Conservation (phyloP, 2,113 vertebrate species). For the Apodemus sylvaticus region DNA sequence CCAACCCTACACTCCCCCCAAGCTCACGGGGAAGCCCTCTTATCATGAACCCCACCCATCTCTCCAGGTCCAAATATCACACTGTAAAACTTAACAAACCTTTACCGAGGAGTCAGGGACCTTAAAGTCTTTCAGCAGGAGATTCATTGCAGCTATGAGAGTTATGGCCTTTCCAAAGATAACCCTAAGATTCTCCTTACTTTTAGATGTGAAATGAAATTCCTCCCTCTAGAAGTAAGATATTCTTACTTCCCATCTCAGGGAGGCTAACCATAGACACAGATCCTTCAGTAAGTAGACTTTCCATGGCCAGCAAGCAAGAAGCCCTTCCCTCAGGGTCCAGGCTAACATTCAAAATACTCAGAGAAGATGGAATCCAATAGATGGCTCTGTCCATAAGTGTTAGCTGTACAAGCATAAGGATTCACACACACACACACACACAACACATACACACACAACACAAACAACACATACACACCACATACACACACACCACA, state of each 20-base stretch:
- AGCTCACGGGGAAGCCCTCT: not conserved
- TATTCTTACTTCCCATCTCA: not conserved
- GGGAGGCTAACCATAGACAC: not conserved
- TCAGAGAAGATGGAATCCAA: no score
- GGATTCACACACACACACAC: no score
- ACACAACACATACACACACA: not conserved
- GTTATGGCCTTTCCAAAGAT: not conserved
- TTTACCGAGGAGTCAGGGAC: not conserved
- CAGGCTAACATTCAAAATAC: not conserved
- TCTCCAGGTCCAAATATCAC: not conserved
- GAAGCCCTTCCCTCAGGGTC: not conserved
- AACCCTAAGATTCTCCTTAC: not conserved
- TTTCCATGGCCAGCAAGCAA: not conserved
- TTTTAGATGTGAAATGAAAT: not conserved
- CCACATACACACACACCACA: not conserved
- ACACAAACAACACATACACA: no score
- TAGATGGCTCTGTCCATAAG: not conserved
- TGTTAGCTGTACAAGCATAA: not conserved
- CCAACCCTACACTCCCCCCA: not conserved
- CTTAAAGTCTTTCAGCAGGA: not conserved
- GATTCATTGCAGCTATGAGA: not conserved
- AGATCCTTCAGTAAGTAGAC: not conserved
- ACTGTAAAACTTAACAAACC: not conserved
- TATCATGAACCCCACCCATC: not conserved
- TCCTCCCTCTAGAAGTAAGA: not conserved